These are phyloP conservation scores for Pelagia noctiluca DNA, from an alignment of 30 jellyfish, hydroid and myxozoan genomes.

Conservation along the genomic window DNA sequence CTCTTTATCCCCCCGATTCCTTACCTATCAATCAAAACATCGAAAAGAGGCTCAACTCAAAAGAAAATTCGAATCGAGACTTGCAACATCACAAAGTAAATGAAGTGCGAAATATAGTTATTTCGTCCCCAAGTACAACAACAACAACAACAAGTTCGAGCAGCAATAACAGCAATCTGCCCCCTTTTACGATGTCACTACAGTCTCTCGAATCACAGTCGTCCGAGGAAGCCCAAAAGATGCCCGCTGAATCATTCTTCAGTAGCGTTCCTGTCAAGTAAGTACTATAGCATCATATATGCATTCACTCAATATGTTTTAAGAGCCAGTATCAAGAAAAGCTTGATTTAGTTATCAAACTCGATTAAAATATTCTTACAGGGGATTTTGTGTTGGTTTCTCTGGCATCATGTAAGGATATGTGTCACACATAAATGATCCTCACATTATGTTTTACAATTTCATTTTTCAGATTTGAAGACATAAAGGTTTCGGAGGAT, in stretches of 20 bases:
- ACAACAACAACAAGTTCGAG: conserved; percentile 49
- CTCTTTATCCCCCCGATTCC: conserved; percentile 45
- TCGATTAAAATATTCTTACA: too few species aligned
- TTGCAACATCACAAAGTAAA: too few species aligned
- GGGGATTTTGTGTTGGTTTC: too few species aligned
- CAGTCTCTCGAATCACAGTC: conserved; percentile 80
- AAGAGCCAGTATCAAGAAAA: too few species aligned
- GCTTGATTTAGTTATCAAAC: too few species aligned
- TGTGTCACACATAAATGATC: too few species aligned
- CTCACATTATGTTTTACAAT: too few species aligned
- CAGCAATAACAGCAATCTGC: conserved; percentile 31
- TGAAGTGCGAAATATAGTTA: neutral
- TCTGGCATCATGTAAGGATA: too few species aligned
- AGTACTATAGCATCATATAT: too few species aligned
- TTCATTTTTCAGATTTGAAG: conserved; percentile 80
- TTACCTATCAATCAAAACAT: neutral
- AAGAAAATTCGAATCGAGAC: too few species aligned
- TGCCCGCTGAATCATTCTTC: conserved; percentile 72
- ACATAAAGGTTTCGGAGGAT: conserved; percentile 52
- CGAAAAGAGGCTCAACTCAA: conserved; percentile 5
- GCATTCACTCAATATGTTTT: too few species aligned
- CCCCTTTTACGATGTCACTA: conserved; percentile 56
- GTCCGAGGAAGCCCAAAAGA: conserved; percentile 61
- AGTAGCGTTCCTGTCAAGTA: conserved; percentile 85
- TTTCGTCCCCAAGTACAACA: conserved; percentile 66